Base-by-base conservation (phyloP, 92 coral and sea anemone genomes). In the Hydrozoanthus gracilis region DNA sequence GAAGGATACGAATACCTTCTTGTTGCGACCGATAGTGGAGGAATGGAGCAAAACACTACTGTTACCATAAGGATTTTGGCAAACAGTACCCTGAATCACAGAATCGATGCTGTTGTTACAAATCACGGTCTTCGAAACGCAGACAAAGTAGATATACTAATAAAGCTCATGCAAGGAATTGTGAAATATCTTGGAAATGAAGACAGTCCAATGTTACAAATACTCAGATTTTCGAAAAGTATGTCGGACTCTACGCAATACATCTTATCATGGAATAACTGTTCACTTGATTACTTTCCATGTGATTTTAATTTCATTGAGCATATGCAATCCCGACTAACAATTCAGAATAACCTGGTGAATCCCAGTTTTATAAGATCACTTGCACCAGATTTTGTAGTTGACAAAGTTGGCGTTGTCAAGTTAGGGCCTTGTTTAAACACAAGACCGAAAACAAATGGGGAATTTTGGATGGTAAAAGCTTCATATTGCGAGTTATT, bases 1-100 rank as follows among this genome's bases (percentile, higher is more conserved):
- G 87, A 61, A 51, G 91, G 91, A 18, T 88, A 88, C 56, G 72
- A 62, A 46, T 73, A 82, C 35, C 39, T 72, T 6, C 56, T 88
- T 66, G 84, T 83, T 83, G 91, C 91, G 46, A 88, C 73, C 20
- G 91, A 88, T 49, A 83, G 76, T 66, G 82, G 86, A 15, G 82
- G 88, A 39, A 49, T 69, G 39, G 62, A 27, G 27, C 83, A 74
- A 44, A 88, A 88, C 39, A 60, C 91, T 7, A 61, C 91, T 17
- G 4, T 64, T 39, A 70, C 54, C 17, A 64, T 88, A 47, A 44
- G 51, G 16, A 66, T 88, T 66, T 46, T 13, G 39, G 82, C 79
- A 3, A 20, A 77, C 17, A 65, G 18, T 14, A 65, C 27, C 6
- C 17, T 52, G 4, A 79, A 79, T 79, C 84, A 79, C 72, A 47